Conservation (phyloP, 2,797 vertebrate genomes). For the Apogon talboti region DNA sequence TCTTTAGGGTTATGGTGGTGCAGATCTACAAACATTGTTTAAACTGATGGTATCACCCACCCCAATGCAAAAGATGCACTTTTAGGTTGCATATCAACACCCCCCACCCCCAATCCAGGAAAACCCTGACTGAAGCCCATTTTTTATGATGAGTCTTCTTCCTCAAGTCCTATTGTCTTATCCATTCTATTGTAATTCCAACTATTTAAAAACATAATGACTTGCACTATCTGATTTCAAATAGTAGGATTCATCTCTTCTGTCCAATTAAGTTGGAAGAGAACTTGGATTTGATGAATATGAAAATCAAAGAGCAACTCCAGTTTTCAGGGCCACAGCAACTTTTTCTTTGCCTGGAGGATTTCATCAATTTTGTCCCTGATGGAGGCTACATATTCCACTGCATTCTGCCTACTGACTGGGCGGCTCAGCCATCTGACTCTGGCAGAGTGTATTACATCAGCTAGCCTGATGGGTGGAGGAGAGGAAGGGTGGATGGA, state of each 20-base stretch:
- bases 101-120: too few species aligned
- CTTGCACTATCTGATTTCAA: too few species aligned
- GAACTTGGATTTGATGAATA: background rate
- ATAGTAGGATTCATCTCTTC: too few species aligned
- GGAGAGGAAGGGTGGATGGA: constrained; percentile 21
- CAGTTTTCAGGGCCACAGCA: background rate
- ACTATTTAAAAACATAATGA: too few species aligned
- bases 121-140: background rate
- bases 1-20: too few species aligned
- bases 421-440: constrained; percentile 3
- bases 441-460: constrained; percentile 30
- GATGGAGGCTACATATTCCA: background rate
- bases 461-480: constrained; percentile 23
- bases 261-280: background rate
- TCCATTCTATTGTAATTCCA: too few species aligned
- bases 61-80: too few species aligned
- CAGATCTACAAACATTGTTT: too few species aligned
- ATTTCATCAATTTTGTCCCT: background rate
- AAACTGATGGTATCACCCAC: too few species aligned
- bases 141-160: background rate
- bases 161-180: background rate
- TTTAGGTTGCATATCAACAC: too few species aligned
- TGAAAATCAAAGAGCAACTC: background rate
- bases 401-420: background rate
- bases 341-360: too few species aligned